These are phyloP conservation scores for Cettia cetti DNA, from an alignment of 2,113 vertebrate genomes.

Conservation along the genomic window DNA sequence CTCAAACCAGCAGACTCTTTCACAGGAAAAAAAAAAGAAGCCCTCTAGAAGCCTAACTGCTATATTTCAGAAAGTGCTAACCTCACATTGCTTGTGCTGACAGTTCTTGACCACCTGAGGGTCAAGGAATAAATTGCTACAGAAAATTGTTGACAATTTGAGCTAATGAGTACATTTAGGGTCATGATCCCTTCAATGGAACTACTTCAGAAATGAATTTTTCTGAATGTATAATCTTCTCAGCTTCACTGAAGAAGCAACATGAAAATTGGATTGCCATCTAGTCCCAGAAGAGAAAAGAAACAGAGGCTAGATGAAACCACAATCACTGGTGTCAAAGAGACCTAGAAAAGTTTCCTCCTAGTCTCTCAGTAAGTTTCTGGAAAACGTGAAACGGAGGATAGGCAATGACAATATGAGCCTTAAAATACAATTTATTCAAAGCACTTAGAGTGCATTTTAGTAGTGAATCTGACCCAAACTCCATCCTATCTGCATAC, in stretches of 20 bases:
- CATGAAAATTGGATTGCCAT: background rate
- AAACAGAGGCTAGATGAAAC: background rate
- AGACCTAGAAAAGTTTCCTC: background rate
- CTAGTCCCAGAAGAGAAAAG: background rate
- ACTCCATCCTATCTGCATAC: background rate
- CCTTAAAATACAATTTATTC: background rate
- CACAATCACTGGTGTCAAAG: background rate
- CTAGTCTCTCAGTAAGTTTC: background rate
- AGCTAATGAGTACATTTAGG: conserved; percentile 33
- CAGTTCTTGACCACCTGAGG: background rate
- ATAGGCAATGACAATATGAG: background rate
- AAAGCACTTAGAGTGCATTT: background rate
- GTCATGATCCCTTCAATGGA: background rate
- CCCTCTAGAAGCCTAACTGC: background rate
- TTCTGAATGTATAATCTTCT: conserved; percentile 2
- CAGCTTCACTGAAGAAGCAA: background rate
- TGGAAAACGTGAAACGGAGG: background rate
- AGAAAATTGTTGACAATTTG: conserved; percentile 28
- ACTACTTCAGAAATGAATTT: background rate
- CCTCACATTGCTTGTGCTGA: background rate
- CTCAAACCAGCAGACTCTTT: background rate
- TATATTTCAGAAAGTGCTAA: background rate
- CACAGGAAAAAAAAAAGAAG: background rate
- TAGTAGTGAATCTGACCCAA: background rate
- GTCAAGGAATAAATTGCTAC: conserved; percentile 17